Percentiles rank a stretch among this genome's conserved stretches.
phyloP scores from a whole-genome alignment of 2,888 invertebrate species.

The Ceratothoa steindachneri region DNA sequence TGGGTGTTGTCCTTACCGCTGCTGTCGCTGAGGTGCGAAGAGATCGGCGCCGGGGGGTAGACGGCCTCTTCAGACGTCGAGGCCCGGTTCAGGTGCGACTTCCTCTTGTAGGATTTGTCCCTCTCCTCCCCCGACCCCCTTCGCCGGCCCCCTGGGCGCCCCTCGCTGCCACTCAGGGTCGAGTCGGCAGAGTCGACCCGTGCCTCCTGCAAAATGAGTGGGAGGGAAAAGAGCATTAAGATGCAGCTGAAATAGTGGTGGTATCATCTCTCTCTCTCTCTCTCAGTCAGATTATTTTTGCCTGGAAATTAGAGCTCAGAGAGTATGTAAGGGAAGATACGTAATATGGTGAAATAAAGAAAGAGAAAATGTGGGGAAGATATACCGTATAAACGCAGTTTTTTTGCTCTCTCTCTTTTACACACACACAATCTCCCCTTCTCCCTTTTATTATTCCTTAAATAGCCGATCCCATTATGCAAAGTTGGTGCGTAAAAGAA shows the following conservation, averaged over 20 bases:
- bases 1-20: slow-evolving; percentile 29
- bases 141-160: slow-evolving; percentile 21
- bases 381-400: too few relatives aligned
- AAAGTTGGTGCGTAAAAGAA: too few relatives aligned
- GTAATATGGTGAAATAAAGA: too few relatives aligned
- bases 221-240: not conserved
- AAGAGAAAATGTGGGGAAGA: too few relatives aligned
- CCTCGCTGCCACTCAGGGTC: slow-evolving; percentile 35
- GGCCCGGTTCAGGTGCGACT: slow-evolving; percentile 63
- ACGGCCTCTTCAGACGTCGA: slow-evolving; percentile 56
- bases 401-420: too few relatives aligned
- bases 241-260: too few relatives aligned
- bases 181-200: slow-evolving; percentile 26
- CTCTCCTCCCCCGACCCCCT: slow-evolving; percentile 54
- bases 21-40: slow-evolving; percentile 23
- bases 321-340: too few relatives aligned
- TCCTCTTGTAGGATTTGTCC: slow-evolving; percentile 65
- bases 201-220: not conserved
- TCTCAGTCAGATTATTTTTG: not conserved
- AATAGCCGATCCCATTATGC: too few relatives aligned
- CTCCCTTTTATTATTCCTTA: too few relatives aligned
- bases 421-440: too few relatives aligned
- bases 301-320: too few relatives aligned
- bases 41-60: slow-evolving; percentile 5
- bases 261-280: slow-evolving; percentile 2